Percentiles rank a stretch among this genome's conserved stretches.
These are phyloP conservation scores for Caenorhabditis angaria DNA, from an alignment of 2,888 invertebrate genomes.

Conservation along the genomic window DNA sequence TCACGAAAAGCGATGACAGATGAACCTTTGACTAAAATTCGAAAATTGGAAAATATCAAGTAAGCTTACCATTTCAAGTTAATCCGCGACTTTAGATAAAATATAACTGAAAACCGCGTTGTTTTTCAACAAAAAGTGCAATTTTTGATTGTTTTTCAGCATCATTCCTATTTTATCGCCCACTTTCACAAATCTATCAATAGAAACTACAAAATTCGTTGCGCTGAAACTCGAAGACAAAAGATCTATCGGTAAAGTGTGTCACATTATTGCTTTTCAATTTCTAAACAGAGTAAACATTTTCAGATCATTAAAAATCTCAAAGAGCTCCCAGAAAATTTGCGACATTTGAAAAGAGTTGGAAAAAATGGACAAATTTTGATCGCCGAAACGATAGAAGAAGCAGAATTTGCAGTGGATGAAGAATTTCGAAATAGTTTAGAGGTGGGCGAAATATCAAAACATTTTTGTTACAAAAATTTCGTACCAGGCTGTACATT, in stretches of 20 bases:
- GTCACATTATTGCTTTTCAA: neutral
- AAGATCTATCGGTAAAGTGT: constrained; percentile 28
- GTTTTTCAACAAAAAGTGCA: no score
- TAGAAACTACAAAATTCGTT: constrained; percentile 17
- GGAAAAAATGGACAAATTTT: constrained; percentile 33
- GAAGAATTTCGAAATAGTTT: no score
- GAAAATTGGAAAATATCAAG: no score
- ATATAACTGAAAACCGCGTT: no score
- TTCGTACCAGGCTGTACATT: no score
- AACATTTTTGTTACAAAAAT: no score
- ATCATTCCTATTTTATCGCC: constrained; percentile 17
- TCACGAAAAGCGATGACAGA: no score
- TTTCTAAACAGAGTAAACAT: neutral
- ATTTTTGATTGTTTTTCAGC: constrained; percentile 4
- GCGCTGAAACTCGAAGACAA: constrained; percentile 20
- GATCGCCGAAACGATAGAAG: constrained; percentile 9
- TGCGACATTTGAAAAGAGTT: constrained; percentile 38
- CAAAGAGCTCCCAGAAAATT: constrained; percentile 22
- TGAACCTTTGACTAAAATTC: no score
- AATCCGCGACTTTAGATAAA: no score
- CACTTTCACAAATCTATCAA: constrained; percentile 11
- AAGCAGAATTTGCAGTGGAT: constrained; percentile 1
- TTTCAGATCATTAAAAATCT: constrained; percentile 24
- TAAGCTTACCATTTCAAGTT: no score
- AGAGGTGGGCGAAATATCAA: no score